A percentile compares a stretch with the other conserved stretches of the same genome.
Evolutionary conservation across 2,113 vertebrate genomes (phyloP).

Genomic region (Perognathus longimembris): DNA sequence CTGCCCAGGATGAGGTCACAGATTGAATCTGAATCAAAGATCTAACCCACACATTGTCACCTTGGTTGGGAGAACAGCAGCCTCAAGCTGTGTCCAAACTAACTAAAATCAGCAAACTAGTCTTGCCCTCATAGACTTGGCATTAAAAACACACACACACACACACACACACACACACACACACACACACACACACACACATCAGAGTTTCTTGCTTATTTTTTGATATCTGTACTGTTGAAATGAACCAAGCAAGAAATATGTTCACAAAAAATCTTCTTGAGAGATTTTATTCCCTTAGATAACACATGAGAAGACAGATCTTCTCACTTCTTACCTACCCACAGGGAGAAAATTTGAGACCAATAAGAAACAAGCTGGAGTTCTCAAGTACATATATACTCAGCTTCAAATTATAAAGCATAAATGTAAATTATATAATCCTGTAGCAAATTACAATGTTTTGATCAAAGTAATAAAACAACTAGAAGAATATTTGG

Average conservation of each 20-base stretch:
- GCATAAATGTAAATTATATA: slow-evolving; percentile 10
- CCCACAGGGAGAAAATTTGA: slow-evolving; percentile 3
- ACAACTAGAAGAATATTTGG: not conserved
- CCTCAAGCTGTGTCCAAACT: slow-evolving; percentile 30
- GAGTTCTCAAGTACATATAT: not conserved
- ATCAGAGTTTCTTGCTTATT: slow-evolving; percentile 17
- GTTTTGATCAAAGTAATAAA: slow-evolving; percentile 51
- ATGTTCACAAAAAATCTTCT: not conserved
- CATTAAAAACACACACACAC: not conserved
- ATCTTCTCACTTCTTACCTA: not conserved
- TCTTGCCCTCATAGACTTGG: not conserved
- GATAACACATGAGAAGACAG: not conserved
- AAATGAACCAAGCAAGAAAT: slow-evolving; percentile 18
- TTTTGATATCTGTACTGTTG: slow-evolving; percentile 14
- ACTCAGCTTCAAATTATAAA: slow-evolving; percentile 23
- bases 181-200: not conserved
- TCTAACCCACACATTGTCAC: not conserved
- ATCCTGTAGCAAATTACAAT: not conserved
- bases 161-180: too few species aligned
- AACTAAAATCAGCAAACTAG: slow-evolving; percentile 27
- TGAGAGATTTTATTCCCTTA: slow-evolving; percentile 35
- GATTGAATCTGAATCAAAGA: slow-evolving; percentile 22
- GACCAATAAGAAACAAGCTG: not conserved
- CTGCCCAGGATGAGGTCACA: slow-evolving; percentile 39
- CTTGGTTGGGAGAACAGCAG: not conserved